Evolutionary conservation across 2,888 invertebrate species (phyloP), one percentile per base, ranked within the genome.

Genomic region (Mycogona germanica): DNA sequence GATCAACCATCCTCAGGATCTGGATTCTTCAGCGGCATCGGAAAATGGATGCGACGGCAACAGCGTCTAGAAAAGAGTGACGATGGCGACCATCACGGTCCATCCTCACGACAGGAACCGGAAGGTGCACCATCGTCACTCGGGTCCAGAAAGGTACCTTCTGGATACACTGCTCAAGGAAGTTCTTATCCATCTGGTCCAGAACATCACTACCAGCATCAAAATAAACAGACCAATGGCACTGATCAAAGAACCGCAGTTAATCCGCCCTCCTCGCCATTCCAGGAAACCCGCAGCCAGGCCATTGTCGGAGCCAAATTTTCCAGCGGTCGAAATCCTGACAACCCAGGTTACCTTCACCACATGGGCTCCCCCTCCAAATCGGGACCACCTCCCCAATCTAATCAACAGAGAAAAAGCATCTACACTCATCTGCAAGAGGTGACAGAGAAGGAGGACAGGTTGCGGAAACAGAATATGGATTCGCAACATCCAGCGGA

Each of bases 81-180:
- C 14, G 28, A 49, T n/a, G 37, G 38, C 7, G 6, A 6, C 9
- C 6, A 9, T 7, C 37, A 38, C 17, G 19, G 25, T 4, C 51
- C 9, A 41, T 53, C 60, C 44, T n/a, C n/a, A n/a, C 49, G 65
- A n/a, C 63, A 62, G 45, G 65, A 65, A 55, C 64, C 65, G 9
- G 65, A 65, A 58, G 65, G 65, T 25, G 65, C 65, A 23, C 64
- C 65, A 4, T 52, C 52, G 3, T 17, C 52, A 9, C 28, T 38
- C 19, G 50, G 50, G n/a, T 26, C 25, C 2, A 25, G 25, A 25
- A 37, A 29, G 17, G 17, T 38, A 25, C 37, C 23, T 1, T n/a
- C 12, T 12, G 12, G 35, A 12, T 12, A 12, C 12, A 6, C 29
- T 26, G 37, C 21, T 37, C 23, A 29, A 14, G 38, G 38, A 17